phyloP scores from a whole-genome alignment of 2,797 vertebrate genomes.

The Sylvia borin region DNA sequence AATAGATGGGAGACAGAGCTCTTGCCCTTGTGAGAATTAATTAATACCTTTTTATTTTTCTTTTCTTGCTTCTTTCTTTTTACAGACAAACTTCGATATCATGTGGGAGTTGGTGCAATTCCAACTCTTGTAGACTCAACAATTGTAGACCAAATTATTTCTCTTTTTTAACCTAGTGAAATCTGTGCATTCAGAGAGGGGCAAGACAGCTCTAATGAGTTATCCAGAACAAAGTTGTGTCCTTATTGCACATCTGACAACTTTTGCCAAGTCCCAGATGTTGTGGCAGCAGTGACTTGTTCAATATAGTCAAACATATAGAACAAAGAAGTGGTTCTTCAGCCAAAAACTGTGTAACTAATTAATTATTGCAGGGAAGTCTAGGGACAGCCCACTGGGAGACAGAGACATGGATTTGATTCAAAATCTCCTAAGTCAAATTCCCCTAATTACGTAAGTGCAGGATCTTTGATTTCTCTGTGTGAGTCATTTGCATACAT shows the following conservation, averaged over 20 bases:
- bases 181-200: not conserved
- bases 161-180: not conserved
- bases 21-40: not conserved
- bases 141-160: not conserved
- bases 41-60: not conserved
- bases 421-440: not conserved
- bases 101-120: not conserved
- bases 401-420: not conserved
- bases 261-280: not conserved
- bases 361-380: not conserved
- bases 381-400: not conserved
- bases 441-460: rapidly evolving
- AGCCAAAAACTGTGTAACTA: not conserved
- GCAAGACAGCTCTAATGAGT: not conserved
- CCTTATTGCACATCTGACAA: not conserved
- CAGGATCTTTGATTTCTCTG: not conserved
- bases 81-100: not conserved
- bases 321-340: not conserved
- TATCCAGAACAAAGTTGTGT: not conserved
- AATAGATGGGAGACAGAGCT: not conserved
- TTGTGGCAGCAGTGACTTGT: not conserved
- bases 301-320: not conserved
- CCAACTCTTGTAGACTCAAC: too few species aligned
- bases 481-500: not conserved
- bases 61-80: not conserved